Evolutionary conservation across 2,797 vertebrate species (phyloP).

Genomic region (Mycteria americana): DNA sequence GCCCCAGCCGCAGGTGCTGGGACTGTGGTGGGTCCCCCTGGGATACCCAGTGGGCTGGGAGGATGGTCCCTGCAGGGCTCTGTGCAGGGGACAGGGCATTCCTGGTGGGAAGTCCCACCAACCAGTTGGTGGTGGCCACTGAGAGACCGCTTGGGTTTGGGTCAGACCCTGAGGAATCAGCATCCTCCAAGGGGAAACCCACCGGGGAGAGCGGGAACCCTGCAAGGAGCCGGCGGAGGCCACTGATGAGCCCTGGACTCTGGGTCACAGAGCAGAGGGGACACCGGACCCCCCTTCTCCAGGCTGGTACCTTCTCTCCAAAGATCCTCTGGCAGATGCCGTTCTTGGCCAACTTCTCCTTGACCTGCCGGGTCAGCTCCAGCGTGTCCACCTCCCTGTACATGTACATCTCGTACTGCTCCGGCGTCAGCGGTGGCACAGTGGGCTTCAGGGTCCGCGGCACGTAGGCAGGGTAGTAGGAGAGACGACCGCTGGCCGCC

Average conservation of each 20-base stretch:
- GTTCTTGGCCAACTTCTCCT: constrained; percentile 98
- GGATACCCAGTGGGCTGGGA: neutral
- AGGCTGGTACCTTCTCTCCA: constrained; percentile 89
- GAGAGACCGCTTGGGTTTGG: neutral
- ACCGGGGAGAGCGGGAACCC: fast-evolving
- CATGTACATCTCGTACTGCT: constrained; percentile 99
- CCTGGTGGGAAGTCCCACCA: neutral
- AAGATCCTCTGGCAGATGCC: constrained; percentile 99
- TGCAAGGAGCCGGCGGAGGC: neutral
- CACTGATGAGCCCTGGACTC: neutral
- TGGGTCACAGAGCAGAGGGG: fast-evolving
- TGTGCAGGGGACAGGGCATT: neutral
- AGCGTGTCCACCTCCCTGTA: constrained; percentile 97
- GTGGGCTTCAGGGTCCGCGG: constrained; percentile 93
- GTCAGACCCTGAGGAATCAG: neutral
- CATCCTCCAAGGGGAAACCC: neutral
- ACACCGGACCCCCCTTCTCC: neutral
- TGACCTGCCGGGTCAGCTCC: constrained; percentile 95
- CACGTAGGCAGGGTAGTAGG: constrained; percentile 89
- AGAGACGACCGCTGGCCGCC: constrained; percentile 75
- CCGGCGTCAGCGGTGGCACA: constrained; percentile 92
- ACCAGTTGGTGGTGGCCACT: neutral
- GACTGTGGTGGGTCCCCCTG: neutral
- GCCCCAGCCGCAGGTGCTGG: neutral
- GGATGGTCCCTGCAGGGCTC: neutral